Evolutionary conservation across 2,113 vertebrate species (phyloP).

Genomic region (Catharus minimus): DNA sequence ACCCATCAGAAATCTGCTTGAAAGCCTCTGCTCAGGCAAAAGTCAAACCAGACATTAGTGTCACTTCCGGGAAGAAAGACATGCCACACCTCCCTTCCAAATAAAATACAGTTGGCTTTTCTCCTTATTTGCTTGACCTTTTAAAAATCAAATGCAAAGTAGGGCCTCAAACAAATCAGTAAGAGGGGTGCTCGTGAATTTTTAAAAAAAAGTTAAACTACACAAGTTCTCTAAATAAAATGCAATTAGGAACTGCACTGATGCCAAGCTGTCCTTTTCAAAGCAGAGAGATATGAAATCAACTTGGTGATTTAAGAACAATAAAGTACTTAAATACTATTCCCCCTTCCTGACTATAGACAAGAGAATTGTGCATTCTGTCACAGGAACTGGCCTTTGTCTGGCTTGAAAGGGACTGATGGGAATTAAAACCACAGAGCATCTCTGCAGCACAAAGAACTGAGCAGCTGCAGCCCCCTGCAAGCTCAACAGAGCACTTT

Average conservation of each 20-base stretch:
- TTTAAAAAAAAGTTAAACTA: neutral
- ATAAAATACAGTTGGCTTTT: neutral
- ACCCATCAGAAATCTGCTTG: neutral
- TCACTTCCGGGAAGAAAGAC: neutral
- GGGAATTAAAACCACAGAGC: neutral
- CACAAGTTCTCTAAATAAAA: neutral
- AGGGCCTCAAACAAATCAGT: neutral
- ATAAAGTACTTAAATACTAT: neutral
- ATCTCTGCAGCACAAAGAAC: neutral
- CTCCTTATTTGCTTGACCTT: neutral
- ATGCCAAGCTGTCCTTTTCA: neutral
- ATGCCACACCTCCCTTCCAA: neutral
- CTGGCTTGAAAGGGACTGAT: neutral
- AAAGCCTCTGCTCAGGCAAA: neutral
- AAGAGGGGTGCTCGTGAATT: neutral
- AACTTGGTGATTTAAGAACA: neutral
- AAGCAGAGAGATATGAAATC: neutral
- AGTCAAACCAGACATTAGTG: neutral
- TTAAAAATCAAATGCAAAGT: neutral
- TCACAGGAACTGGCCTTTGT: conserved; percentile 19
- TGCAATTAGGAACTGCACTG: neutral
- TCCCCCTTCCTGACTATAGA: neutral
- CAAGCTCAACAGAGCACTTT: neutral
- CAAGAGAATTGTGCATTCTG: neutral
- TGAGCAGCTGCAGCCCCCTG: neutral